Percentiles rank a stretch among this genome's conserved stretches.
Evolutionary conservation across 92 coral and sea anemone species (phyloP).

Genomic region (Virgularia gustaviana): DNA sequence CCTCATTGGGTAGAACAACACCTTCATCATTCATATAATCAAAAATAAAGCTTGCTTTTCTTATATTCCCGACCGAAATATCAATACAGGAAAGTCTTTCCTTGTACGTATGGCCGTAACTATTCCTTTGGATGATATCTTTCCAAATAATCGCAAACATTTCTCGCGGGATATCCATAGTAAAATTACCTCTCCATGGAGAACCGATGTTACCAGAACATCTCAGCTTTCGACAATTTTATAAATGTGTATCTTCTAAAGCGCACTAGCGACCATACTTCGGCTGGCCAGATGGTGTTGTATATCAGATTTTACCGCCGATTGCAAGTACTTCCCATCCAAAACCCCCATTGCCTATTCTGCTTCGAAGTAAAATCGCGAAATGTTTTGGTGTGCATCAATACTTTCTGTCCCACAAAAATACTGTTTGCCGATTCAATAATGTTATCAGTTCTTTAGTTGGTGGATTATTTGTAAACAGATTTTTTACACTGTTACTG

Average conservation of each 20-base stretch:
- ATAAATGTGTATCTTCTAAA: not conserved
- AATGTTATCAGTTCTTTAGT: not conserved
- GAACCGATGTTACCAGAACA: not conserved
- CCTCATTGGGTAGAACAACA: slow-evolving; percentile 12
- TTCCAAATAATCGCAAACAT: not conserved
- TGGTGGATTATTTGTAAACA: not conserved
- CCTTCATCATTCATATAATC: slow-evolving; percentile 47
- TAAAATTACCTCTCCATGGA: slow-evolving; percentile 3
- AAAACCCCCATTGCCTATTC: not conserved
- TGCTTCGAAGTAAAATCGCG: not conserved
- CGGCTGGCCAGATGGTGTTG: not conserved
- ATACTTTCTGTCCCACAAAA: not conserved
- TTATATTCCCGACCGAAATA: slow-evolving; percentile 23
- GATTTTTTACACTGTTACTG: too few relatives aligned
- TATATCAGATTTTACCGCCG: slow-evolving; percentile 1
- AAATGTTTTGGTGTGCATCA: not conserved
- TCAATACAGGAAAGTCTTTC: slow-evolving; percentile 25
- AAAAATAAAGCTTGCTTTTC: slow-evolving; percentile 49
- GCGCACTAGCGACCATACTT: too few relatives aligned
- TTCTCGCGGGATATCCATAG: slow-evolving; percentile 4
- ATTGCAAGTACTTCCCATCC: slow-evolving; percentile 1
- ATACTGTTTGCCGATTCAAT: not conserved
- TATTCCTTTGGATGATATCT: not conserved
- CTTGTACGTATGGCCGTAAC: slow-evolving; percentile 31
- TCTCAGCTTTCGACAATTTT: not conserved